phyloP scores from a whole-genome alignment of 2,797 vertebrate genomes.

The Phoxinus dragarum region DNA sequence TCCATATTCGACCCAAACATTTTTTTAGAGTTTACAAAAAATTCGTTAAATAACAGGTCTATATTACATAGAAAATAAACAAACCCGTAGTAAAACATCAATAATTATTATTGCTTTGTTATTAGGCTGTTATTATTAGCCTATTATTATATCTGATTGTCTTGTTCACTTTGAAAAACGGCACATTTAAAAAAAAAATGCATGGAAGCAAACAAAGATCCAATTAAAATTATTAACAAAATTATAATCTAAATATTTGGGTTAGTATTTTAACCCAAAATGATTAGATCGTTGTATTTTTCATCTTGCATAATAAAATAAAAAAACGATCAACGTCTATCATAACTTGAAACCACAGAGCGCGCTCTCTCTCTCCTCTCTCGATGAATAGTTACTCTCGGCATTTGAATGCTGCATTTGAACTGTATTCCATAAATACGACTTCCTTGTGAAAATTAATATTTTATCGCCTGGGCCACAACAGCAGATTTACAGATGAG shows the following conservation, averaged over 20 bases:
- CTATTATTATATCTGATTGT: neutral
- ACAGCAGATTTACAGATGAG: neutral
- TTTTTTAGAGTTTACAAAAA: neutral
- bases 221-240: neutral
- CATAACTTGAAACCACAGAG: neutral
- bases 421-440: neutral
- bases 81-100: neutral
- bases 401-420: neutral
- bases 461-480: neutral
- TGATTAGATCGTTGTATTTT: neutral
- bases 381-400: neutral
- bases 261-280: neutral
- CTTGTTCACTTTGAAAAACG: neutral
- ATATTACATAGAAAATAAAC: neutral
- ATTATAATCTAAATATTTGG: neutral
- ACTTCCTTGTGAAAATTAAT: neutral
- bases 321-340: neutral
- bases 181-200: neutral
- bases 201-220: neutral
- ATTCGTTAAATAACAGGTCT: neutral
- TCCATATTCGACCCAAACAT: neutral
- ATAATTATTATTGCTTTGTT: constrained; percentile 5
- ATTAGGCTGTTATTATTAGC: constrained; percentile 15
- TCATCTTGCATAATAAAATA: neutral
- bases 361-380: neutral